Base-by-base conservation (phyloP, 2,888 invertebrate genomes). In the Euclidia mi region DNA sequence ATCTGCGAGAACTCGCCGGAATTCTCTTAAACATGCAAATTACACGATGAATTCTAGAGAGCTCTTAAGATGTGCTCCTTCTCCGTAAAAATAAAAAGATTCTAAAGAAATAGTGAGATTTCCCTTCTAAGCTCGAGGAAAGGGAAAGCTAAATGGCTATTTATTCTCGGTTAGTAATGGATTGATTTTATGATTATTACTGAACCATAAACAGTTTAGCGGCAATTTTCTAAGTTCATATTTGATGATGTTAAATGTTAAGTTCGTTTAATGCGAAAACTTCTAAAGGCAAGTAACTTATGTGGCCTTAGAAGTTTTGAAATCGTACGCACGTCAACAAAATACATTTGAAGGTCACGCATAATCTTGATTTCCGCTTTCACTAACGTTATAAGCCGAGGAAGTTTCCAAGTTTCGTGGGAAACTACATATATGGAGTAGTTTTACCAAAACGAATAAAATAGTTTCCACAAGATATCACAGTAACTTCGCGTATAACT, bases 191-290 rank as follows among this genome's bases (percentile, higher is more conserved):
- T 35, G 15, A 14, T 46, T 46, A 25, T 15, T 12, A n/a, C 11
- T 32, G 34, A 50, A n/a, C 18, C 15, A 17, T 34, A 28, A 42
- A 38, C 28, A 9, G 18, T n/a, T 28, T 50, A 12, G 10, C 31
- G 15, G 37, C 11, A n/a, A 20, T 40, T 47, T 32, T 40, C 20
- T 41, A 32, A 32, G 25, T 34, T 25, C 20, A 41, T n/a, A 4
- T 20, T 41, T 15, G 41, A 41, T 47, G 12, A 37, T 20, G 48
- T 41, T 9, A 41, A 48, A 37, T 20, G 48, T 41, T 9, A 41
- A 48, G 11, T 25, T 41, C 7, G 6, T n/a, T 12, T 20, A 12
- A 32, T 34, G 12, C 15, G 32, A 40, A 38, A 40, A 41, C 20
- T 41, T 40, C 25, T 32, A 31, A 41, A 40, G 40, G 12, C 7